Evolutionary conservation across 2,797 vertebrate genomes (phyloP), one percentile per base, ranked within the genome.

Genomic region (Botia kubotai): DNA sequence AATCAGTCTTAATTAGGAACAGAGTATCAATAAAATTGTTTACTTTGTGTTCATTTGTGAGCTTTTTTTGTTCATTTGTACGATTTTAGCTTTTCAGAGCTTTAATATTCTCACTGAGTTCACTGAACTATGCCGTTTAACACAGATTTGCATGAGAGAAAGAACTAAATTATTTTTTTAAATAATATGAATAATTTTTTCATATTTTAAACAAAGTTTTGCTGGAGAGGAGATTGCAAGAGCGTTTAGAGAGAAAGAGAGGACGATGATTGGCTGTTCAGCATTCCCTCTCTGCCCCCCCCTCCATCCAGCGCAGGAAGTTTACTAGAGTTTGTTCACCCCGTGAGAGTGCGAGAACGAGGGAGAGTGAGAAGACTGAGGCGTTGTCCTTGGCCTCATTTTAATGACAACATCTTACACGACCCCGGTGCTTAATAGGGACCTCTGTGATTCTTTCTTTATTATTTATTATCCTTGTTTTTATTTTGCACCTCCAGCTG

Each of bases 261-360:
- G 58, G 46, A 65, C 6, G 12, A 70, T 71, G 43, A 81, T 71
- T 80, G 70, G 78, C 72, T 58, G 46, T 81, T 78, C 71, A 71
- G 53, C 58, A 72, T 85, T 57, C 58, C 57, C 53, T 29, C 78
- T 43, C 73, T 43, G 29, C 69, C 73, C 83, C 68, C 63, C 71
- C 66, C 70, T 72, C n/a, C n/a, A n/a, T 48, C 55, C 55, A 76
- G 60, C 2, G 4, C 19, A 80, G 78, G 71, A 72, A 50, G 80
- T 78, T 86, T 69, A 82, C 83, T 57, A 21, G 58, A 86, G 86
- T 81, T 89, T 77, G 67, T 83, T 89, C 72, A 85, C 81, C 82
- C 63, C 50, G 17, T 65, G 67, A 55, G 73, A 57, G 72, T 52
- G 72, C 26, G 66, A 50, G 63, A 57, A 26, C 0, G 14, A 62